Evolutionary conservation across 53 echinoderm and acorn worm genomes (phyloP).

Genomic region (Zoroaster sp.): DNA sequence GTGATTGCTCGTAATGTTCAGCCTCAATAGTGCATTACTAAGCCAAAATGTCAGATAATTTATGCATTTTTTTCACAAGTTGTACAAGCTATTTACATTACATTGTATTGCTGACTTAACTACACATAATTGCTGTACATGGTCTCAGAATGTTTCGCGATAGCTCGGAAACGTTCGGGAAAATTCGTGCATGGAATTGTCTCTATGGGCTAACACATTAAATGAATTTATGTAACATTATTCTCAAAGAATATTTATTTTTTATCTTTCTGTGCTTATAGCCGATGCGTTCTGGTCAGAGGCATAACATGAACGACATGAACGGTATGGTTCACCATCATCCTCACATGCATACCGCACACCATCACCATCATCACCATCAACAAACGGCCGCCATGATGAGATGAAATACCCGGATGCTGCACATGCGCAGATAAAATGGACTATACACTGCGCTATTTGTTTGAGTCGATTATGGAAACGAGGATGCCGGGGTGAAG

Average conservation of each 20-base stretch:
- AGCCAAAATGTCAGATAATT: too few species aligned
- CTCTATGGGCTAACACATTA: too few species aligned
- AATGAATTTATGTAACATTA: too few species aligned
- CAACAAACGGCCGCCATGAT: conserved; percentile 54
- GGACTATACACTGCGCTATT: background rate
- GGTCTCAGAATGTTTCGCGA: too few species aligned
- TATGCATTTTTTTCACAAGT: too few species aligned
- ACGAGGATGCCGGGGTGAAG: background rate
- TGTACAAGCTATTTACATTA: too few species aligned
- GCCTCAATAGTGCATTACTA: too few species aligned
- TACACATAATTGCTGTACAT: too few species aligned
- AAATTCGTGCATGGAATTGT: too few species aligned
- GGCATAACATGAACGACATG: conserved; percentile 46
- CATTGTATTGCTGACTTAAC: too few species aligned
- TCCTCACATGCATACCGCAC: conserved; percentile 17
- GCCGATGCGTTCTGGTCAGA: conserved; percentile 55
- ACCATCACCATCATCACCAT: conserved; percentile 49
- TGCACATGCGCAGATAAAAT: conserved; percentile 2
- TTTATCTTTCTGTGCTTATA: background rate
- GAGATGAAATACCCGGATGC: conserved; percentile 27
- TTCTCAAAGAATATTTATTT: background rate
- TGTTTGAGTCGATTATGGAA: background rate
- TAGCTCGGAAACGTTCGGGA: too few species aligned
- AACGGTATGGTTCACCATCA: conserved; percentile 51
- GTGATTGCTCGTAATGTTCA: too few species aligned